These are phyloP conservation scores for Palythoa caribaeorum DNA, from an alignment of 92 coral and sea anemone species.

Conservation along the genomic window DNA sequence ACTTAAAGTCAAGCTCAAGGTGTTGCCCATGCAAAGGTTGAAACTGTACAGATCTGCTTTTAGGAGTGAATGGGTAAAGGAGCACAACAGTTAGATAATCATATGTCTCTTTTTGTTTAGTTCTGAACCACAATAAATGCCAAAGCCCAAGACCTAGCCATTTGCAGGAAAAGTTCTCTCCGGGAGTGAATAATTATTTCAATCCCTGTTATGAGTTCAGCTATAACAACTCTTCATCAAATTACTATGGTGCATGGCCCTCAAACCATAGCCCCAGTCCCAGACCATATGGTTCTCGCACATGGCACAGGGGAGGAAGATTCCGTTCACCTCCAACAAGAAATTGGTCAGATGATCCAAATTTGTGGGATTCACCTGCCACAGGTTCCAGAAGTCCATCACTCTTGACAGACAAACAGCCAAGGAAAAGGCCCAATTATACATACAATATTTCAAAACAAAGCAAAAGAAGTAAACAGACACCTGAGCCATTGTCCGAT, in stretches of 20 bases:
- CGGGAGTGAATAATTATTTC: background rate
- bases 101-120: background rate
- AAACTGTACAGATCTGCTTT: background rate
- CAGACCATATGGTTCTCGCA: conserved; percentile 21
- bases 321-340: conserved; percentile 29
- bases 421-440: conserved; percentile 37
- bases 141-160: background rate
- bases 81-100: background rate
- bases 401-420: conserved; percentile 20
- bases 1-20: background rate
- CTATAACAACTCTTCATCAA: too few species aligned
- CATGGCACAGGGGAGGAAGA: conserved; percentile 32
- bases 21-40: background rate
- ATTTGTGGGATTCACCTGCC: conserved; percentile 39
- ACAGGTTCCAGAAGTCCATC: conserved; percentile 25
- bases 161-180: background rate
- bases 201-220: background rate
- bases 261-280: conserved; percentile 5
- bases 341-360: conserved; percentile 25
- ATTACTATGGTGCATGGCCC: too few species aligned
- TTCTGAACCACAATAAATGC: background rate
- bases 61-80: background rate
- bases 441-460: conserved; percentile 13
- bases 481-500: background rate
- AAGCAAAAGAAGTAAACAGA: conserved; percentile 33